Evolutionary conservation across 2,797 vertebrate genomes (phyloP).

Genomic region (Phyllotis vaccarum): DNA sequence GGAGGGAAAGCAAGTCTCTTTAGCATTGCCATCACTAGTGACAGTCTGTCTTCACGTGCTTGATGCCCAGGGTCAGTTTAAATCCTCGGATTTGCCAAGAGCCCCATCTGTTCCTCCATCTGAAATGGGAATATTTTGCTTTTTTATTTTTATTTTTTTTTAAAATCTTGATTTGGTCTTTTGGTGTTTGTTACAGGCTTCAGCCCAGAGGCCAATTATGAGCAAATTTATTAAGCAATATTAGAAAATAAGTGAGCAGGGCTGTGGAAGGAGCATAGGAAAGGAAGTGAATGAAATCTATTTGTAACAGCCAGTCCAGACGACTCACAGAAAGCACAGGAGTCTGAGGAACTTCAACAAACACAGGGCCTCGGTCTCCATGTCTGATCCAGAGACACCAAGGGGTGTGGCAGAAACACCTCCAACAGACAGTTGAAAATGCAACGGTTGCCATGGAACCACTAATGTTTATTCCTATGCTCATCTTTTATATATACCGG

Average conservation of each 20-base stretch:
- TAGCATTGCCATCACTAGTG: conserved; percentile 82
- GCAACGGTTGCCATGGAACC: conserved; percentile 77
- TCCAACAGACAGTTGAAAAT: conserved; percentile 80
- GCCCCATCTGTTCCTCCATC: conserved; percentile 91
- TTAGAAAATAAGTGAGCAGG: conserved; percentile 81
- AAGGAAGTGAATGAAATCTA: conserved; percentile 68
- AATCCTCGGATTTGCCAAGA: conserved; percentile 89
- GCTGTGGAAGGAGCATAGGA: conserved; percentile 77
- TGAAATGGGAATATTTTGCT: conserved; percentile 90
- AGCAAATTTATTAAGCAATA: conserved; percentile 85
- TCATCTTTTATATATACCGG: conserved; percentile 77
- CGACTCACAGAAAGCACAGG: conserved; percentile 76
- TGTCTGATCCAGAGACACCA: conserved; percentile 82
- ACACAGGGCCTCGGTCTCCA: conserved; percentile 79
- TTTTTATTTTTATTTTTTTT: conserved; percentile 85
- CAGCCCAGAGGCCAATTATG: conserved; percentile 86
- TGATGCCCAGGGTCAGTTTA: conserved; percentile 90
- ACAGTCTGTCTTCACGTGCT: conserved; percentile 88
- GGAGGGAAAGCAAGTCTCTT: conserved; percentile 83
- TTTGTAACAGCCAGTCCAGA: conserved; percentile 79
- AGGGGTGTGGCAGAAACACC: conserved; percentile 84
- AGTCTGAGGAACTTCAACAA: conserved; percentile 80
- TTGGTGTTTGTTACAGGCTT: conserved; percentile 85
- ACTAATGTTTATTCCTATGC: conserved; percentile 84
- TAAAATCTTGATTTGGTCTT: conserved; percentile 88